Evolutionary conservation across 2,797 vertebrate species (phyloP).

Genomic region (Tangara arthus): DNA sequence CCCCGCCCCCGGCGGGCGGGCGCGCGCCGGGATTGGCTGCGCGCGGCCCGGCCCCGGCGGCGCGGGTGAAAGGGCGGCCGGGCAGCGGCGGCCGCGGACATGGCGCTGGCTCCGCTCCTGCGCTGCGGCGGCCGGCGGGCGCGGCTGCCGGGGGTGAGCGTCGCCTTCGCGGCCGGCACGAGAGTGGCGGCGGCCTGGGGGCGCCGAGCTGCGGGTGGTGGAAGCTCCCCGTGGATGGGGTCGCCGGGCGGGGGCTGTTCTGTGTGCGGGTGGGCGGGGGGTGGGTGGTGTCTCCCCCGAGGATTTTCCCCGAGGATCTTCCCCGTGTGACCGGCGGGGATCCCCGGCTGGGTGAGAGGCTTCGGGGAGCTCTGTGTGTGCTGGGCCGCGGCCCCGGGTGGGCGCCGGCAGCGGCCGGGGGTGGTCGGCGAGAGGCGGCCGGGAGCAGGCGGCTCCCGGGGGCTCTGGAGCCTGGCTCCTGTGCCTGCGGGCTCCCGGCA

Average conservation of each 20-base stretch:
- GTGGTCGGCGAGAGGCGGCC: neutral
- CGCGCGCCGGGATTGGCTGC: too few relatives aligned
- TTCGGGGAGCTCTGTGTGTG: too few relatives aligned
- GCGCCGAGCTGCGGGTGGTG: neutral
- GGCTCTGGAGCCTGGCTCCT: fast-evolving
- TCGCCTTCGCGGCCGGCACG: neutral
- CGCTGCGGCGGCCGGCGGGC: neutral
- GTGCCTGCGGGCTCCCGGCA: neutral
- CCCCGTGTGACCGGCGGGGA: neutral
- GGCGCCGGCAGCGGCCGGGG: neutral
- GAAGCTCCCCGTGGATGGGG: neutral
- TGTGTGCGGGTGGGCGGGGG: neutral
- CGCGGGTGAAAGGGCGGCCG: too few relatives aligned
- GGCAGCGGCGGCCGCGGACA: neutral
- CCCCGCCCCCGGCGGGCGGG: too few relatives aligned
- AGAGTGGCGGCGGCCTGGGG: neutral
- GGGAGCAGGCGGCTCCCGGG: fast-evolving
- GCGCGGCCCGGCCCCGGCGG: too few relatives aligned
- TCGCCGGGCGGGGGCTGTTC: neutral
- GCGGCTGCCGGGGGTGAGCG: neutral
- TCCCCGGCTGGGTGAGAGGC: neutral
- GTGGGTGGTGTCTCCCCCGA: neutral
- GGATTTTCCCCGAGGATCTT: neutral
- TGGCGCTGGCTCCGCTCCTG: neutral
- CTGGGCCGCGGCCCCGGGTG: neutral